These are phyloP conservation scores for Aricia artaxerxes DNA, from an alignment of 2,888 invertebrate genomes.

Conservation along the genomic window DNA sequence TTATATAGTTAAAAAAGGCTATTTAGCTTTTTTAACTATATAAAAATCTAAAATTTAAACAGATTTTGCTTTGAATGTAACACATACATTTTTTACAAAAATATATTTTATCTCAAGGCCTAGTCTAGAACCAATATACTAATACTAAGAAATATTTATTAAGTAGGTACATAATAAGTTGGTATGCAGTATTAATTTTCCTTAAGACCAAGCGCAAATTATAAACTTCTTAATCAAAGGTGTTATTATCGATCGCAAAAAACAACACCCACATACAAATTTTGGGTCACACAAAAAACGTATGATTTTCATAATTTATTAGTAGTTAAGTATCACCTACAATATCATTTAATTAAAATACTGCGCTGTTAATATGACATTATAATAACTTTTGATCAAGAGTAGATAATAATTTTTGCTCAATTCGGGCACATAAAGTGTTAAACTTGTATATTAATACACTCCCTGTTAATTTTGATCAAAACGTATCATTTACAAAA, in stretches of 20 bases:
- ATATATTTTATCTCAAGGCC: neutral
- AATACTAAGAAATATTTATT: neutral
- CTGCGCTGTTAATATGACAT: neutral
- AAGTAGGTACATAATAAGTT: neutral
- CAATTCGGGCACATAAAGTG: neutral
- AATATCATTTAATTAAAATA: neutral
- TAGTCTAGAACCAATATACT: neutral
- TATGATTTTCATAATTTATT: neutral
- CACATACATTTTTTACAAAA: neutral
- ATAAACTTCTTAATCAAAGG: slow-evolving; percentile 5
- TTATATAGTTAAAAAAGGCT: too few species aligned
- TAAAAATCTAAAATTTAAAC: neutral
- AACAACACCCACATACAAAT: neutral
- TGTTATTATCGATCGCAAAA: slow-evolving; percentile 10
- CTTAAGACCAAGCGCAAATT: neutral
- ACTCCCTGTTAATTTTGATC: too few species aligned
- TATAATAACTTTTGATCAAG: neutral
- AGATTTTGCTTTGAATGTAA: too few species aligned
- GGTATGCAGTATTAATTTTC: neutral
- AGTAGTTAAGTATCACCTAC: neutral
- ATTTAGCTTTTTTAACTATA: too few species aligned
- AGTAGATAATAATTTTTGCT: neutral
- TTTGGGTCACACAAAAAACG: neutral
- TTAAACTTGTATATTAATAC: neutral
- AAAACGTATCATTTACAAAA: too few species aligned